Base-by-base conservation (phyloP, 2,113 vertebrate species). In the Lepus europaeus region DNA sequence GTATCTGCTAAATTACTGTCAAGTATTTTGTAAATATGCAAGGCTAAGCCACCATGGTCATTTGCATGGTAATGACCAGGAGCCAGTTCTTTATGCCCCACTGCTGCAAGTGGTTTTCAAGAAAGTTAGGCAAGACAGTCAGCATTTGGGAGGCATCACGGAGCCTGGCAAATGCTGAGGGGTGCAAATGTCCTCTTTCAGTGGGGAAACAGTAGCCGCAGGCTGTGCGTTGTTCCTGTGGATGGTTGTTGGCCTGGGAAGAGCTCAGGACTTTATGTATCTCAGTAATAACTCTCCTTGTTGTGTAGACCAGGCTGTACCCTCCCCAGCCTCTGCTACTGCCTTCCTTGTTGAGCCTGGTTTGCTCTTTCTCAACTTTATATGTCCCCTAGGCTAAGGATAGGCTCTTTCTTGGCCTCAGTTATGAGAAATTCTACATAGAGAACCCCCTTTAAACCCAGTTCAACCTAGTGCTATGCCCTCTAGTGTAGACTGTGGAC, bases 21-120 rank as follows among this genome's bases (percentile, higher is more conserved):
- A 89, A 64, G 66, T 79, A 90, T 80, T 94, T 91, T 89, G 19
- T 82, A 91, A 94, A 87, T 92, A 83, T 23, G 33, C 87, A 87
- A 73, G 63, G 72, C 53, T 92, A 70, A 94, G 36, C 3, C 6
- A 61, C 45, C 63, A 39, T 25, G 68, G 53, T 59, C 87, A 93
- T 72, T 93, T 84, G 29, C 19, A 20, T 92, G 80, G 5, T 72
- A 70, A 87, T 87, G 72, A 13, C 4, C 76, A 64, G 64, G 33
- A 96, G 33, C 72, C n/a, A 66, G 33, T 22, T 74, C 33, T 95
- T 96, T 81, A 27, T 39, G 82, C 12, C 3, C 6, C n/a, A 51
- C 8, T 59, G 25, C 39, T 27, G 6, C 9, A 22, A 61, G 27
- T 68, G 77, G 73, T 89, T 82, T 74, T 25, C 19, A 72, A 87